Conservation (phyloP, 2,113 vertebrate genomes). For the Lagenorhynchus albirostris region DNA sequence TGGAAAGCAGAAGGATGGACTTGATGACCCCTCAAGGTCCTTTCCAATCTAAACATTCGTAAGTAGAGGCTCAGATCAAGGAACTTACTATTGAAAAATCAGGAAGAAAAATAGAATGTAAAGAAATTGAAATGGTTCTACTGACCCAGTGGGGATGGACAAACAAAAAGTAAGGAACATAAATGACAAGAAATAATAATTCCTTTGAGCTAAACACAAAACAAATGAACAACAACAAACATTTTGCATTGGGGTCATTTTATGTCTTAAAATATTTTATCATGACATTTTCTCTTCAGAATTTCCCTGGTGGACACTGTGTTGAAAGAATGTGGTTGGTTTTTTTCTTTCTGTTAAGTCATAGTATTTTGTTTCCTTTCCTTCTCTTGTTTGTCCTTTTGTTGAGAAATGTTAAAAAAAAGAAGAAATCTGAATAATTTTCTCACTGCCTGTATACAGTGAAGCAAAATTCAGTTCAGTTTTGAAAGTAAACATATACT, state of each 20-base stretch:
- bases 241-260: constrained; percentile 58
- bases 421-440: background rate
- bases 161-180: constrained; percentile 40
- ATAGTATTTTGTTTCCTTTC: constrained; percentile 46
- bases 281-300: constrained; percentile 42
- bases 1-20: constrained; percentile 27
- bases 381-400: constrained; percentile 56
- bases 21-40: constrained; percentile 41
- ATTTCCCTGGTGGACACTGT: constrained; percentile 48
- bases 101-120: constrained; percentile 61
- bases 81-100: constrained; percentile 49
- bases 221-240: constrained; percentile 35
- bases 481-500: constrained; percentile 45
- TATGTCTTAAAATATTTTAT: constrained; percentile 62
- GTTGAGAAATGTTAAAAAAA: constrained; percentile 34
- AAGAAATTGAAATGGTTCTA: constrained; percentile 59
- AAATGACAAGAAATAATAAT: constrained; percentile 46
- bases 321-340: constrained; percentile 40
- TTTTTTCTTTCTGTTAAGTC: constrained; percentile 45
- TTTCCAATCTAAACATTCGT: constrained; percentile 40
- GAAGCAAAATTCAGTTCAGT: constrained; percentile 49
- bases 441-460: background rate
- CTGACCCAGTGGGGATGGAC: constrained; percentile 37
- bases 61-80: constrained; percentile 50
- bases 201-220: constrained; percentile 58